Evolutionary conservation across 2,113 vertebrate species (phyloP), one percentile per base, ranked within the genome.

Genomic region (Silurus asotus): DNA sequence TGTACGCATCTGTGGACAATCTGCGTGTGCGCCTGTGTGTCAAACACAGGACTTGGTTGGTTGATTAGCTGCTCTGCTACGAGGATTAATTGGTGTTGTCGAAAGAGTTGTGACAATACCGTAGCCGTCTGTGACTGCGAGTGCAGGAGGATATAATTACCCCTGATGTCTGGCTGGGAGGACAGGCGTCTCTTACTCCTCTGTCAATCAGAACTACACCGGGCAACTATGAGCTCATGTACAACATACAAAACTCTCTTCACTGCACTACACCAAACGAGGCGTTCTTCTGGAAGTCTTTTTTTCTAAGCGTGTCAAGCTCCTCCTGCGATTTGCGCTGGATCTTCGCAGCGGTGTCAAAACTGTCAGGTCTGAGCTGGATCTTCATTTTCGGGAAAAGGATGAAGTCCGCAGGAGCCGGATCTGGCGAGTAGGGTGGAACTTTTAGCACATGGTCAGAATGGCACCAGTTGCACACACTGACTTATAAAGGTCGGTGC

Each of bases 1-100:
- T 86, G 69, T 82, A 74, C 86, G 88, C 87, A 88, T 90, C 82
- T 84, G 87, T 84, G 64, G 51, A 84, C 87, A 86, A 70, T 58
- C 82, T 88, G 37, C 37, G 37, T 37, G 81, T 84, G 75, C 13
- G 70, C 58, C 74, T 85, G 72, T 81, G 76, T 79, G 25, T 56
- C 23, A n/a, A 75, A 75, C 2, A 19, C 9, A 19, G 69, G 15
- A 20, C 48, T 72, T 72, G 10, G 9, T 2, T 70, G 37, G 20
- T 17, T 70, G 67, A 37, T 37, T 14, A 37, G n/a, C 11, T 67
- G n/a, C 65, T 4, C 64, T 67, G 64, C n/a, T 28, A 14, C 25
- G 15, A 37, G 5, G 37, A 37, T 69, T 15, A 65, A 65, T 65
- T 65, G 65, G 65, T 14, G 37, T 37, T 70, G 6, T 17, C 67